These are phyloP conservation scores for Nesoenas mayeri DNA, from an alignment of 2,113 vertebrate genomes.

Conservation along the genomic window DNA sequence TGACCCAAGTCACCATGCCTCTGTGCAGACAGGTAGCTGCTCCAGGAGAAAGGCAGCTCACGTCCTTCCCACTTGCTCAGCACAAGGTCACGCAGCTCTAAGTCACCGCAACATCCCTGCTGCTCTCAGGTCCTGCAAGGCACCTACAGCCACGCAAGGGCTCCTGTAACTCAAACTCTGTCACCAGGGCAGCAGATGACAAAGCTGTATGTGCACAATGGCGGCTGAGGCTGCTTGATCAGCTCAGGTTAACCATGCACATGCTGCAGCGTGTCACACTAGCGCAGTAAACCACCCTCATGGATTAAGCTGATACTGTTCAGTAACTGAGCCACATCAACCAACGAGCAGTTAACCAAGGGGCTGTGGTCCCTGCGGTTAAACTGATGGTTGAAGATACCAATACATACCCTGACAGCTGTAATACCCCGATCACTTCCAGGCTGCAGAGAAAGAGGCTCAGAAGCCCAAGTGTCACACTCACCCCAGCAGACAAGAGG, in stretches of 20 bases:
- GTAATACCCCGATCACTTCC: not conserved
- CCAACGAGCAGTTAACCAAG: not conserved
- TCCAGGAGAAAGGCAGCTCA: not conserved
- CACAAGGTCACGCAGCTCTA: not conserved
- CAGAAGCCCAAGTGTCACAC: not conserved
- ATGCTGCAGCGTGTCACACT: not conserved
- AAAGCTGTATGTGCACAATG: accelerated
- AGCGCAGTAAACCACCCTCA: not conserved
- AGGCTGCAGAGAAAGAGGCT: not conserved
- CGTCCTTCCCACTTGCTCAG: accelerated
- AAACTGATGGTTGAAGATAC: accelerated
- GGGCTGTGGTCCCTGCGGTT: not conserved
- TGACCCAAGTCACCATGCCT: accelerated
- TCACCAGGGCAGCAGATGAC: not conserved
- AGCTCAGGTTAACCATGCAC: not conserved
- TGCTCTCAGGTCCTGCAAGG: not conserved
- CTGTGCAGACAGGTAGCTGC: not conserved
- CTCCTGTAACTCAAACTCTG: not conserved
- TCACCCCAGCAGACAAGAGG: not conserved
- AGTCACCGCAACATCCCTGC: accelerated
- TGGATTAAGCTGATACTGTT: not conserved
- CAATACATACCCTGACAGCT: not conserved
- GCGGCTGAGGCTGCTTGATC: not conserved
- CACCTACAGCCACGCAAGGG: not conserved
- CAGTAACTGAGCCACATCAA: not conserved